These are phyloP conservation scores for Aphelinus atriplicis DNA, from an alignment of 1,140 invertebrate genomes.

Conservation along the genomic window DNA sequence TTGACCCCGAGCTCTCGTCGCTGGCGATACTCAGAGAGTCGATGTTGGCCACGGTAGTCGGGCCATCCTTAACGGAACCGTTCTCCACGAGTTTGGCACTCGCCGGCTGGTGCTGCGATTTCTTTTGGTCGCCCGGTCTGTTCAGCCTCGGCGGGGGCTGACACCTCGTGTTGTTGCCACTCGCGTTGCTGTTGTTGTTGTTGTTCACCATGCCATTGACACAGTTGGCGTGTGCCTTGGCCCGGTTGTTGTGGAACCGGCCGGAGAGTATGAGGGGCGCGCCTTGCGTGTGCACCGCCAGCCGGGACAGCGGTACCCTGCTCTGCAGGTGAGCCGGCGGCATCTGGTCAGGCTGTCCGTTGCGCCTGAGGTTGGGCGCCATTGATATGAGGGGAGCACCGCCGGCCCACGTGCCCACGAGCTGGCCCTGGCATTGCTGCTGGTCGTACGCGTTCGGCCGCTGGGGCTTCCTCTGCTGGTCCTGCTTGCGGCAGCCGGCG, in stretches of 20 bases:
- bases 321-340: conserved; percentile 54
- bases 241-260: conserved; percentile 58
- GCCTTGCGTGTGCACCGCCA: conserved; percentile 81
- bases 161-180: conserved; percentile 35
- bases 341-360: conserved; percentile 59
- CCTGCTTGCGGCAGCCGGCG: conserved; percentile 32
- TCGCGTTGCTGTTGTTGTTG: conserved; percentile 21
- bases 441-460: conserved; percentile 30
- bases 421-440: conserved; percentile 53
- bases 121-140: conserved; percentile 31
- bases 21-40: conserved; percentile 78
- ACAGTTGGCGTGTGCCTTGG: conserved; percentile 46
- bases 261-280: conserved; percentile 78
- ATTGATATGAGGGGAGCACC: conserved; percentile 77
- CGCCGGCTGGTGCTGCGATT: conserved; percentile 38
- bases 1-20: conserved; percentile 78
- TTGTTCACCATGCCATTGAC: too few species aligned
- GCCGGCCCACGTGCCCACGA: conserved; percentile 66
- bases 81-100: background rate
- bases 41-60: conserved; percentile 61
- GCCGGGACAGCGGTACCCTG: conserved; percentile 69
- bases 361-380: conserved; percentile 55
- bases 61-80: conserved; percentile 18
- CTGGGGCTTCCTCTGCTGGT: conserved; percentile 40
- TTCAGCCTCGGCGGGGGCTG: conserved; percentile 8